Evolutionary conservation across 2,797 vertebrate genomes (phyloP), one percentile per base, ranked within the genome.

Genomic region (Potorous gilbertii): DNA sequence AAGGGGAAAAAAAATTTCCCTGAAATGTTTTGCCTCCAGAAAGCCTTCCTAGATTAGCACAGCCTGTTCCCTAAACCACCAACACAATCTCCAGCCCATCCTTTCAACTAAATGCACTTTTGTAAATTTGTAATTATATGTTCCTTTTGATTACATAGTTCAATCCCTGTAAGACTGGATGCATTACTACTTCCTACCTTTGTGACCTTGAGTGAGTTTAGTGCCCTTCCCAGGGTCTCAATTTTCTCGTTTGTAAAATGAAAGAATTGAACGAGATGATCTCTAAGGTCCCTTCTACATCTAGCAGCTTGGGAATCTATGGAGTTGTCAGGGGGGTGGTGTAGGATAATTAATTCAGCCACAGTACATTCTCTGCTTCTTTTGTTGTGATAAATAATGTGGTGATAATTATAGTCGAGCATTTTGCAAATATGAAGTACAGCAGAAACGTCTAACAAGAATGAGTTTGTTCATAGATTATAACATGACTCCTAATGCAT

Each of bases 341-440:
- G 74, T 50, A 50, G 74, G 74, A 87, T 87, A 87, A 87, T 87
- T 87, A 87, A 87, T 87, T 87, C 74, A 87, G 40, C 40, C 27
- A 87, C 74, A 87, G 24, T 87, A 27, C 74, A 50, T 87, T 87
- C 74, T 87, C 74, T 46, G 74, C 74, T 87, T 50, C 74, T 87
- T 87, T 87, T 87, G 74, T 87, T 87, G 74, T 87, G 40, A 87
- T 87, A 87, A 87, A 87, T 87, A 87, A 87, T 87, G 74, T 87
- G 74, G 40, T 87, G 74, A 87, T 87, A 87, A 87, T 87, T 87
- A 87, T 87, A 50, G 74, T 27, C 1, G 9, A 87, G 74, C 74
- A 34, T 87, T 87, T 87, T 87, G 74, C 40, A 87, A 87, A 87
- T 28, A 87, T 50, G 40, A 87, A 87, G 74, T 87, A 87, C 74